A percentile compares a stretch with the other conserved stretches of the same genome.
phyloP scores from a whole-genome alignment of 2,113 vertebrate species.

The Xiphophorus couchianus region DNA sequence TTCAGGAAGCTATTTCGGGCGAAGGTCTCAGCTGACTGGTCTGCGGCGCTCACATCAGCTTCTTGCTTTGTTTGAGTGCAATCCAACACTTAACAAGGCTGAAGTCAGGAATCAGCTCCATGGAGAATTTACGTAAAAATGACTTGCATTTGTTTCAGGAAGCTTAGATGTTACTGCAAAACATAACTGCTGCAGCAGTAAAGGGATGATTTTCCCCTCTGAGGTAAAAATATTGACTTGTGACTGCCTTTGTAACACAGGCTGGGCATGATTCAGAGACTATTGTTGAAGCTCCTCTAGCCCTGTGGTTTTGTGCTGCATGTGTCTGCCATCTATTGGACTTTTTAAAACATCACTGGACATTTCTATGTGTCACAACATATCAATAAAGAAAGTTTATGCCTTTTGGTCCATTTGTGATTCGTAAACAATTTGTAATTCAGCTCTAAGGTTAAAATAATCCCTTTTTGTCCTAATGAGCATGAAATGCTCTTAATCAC shows the following conservation, averaged over 20 bases:
- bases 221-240: constrained; percentile 8
- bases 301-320: constrained; percentile 59
- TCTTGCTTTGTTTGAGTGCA: constrained; percentile 29
- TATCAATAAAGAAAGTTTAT: constrained; percentile 7
- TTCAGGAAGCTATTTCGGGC: constrained; percentile 37
- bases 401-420: neutral
- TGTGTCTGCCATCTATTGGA: constrained; percentile 85
- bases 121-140: constrained; percentile 23
- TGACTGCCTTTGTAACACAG: constrained; percentile 45
- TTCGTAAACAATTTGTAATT: neutral
- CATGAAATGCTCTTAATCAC: constrained; percentile 8
- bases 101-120: constrained; percentile 25
- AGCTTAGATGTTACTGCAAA: constrained; percentile 38
- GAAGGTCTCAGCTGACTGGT: constrained; percentile 15
- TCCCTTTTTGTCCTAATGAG: constrained; percentile 1
- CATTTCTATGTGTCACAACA: constrained; percentile 22
- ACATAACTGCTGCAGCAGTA: constrained; percentile 28
- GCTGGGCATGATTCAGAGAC: constrained; percentile 39
- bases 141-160: constrained; percentile 30
- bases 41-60: constrained; percentile 20
- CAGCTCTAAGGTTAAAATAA: neutral
- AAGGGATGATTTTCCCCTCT: constrained; percentile 6
- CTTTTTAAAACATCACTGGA: constrained; percentile 67
- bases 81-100: constrained; percentile 37
- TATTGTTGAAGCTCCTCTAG: constrained; percentile 33